Conservation (phyloP, 2,888 invertebrate species). For the Byasa hedistus region DNA sequence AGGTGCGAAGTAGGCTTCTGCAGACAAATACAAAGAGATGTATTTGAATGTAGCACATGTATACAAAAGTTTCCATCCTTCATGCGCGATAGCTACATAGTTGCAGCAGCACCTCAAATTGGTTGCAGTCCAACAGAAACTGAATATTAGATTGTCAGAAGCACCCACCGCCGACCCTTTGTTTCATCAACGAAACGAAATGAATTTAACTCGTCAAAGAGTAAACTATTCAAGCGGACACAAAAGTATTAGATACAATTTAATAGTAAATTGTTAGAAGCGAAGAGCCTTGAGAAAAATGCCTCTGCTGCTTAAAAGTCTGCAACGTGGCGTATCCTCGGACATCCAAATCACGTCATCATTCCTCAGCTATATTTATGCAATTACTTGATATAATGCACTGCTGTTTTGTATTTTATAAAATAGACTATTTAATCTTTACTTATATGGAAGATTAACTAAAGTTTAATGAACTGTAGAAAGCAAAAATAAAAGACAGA, state of each 20-base stretch:
- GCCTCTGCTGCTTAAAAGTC: too few species aligned
- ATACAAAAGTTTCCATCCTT: neutral
- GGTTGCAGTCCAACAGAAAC: constrained; percentile 12
- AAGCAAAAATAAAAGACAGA: neutral
- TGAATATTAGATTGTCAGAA: constrained; percentile 28
- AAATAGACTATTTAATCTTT: neutral
- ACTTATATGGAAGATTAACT: neutral
- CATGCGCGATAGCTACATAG: neutral
- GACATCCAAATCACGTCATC: too few species aligned
- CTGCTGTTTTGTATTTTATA: too few species aligned
- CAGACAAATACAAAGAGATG: neutral
- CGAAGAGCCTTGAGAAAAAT: too few species aligned
- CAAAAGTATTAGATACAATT: neutral
- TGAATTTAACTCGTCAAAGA: constrained; percentile 15
- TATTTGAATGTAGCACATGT: neutral
- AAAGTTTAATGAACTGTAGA: neutral
- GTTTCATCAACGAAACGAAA: constrained; percentile 19
- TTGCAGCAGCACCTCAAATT: constrained; percentile 5
- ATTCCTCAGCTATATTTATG: too few species aligned
- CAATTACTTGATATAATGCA: too few species aligned
- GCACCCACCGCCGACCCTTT: constrained; percentile 24
- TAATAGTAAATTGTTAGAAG: neutral
- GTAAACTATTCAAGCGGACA: neutral
- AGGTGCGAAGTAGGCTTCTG: neutral
- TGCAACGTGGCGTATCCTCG: too few species aligned